Percentiles rank a stretch among this genome's conserved stretches.
Conservation (phyloP, 2,888 invertebrate genomes). For the Tachystola acroxantha region DNA sequence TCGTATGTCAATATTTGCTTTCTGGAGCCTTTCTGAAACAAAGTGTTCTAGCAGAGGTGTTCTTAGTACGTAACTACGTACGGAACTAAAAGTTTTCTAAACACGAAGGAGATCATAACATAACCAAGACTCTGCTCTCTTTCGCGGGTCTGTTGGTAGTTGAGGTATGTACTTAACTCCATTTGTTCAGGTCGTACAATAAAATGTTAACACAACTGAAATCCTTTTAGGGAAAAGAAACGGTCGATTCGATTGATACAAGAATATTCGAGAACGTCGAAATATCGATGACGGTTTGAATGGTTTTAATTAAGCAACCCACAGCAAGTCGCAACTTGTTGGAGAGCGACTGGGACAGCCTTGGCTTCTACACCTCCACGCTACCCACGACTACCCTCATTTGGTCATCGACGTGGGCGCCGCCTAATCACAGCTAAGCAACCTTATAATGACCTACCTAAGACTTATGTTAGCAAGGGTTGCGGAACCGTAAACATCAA, state of each 20-base stretch:
- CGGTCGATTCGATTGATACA: conserved; percentile 10
- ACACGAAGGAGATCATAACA: too few relatives aligned
- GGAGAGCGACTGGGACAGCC: conserved; percentile 69
- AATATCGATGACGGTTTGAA: conserved; percentile 46
- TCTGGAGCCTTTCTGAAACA: conserved; percentile 33
- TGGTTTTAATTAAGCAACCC: conserved; percentile 68
- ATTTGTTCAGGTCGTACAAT: conserved; percentile 1
- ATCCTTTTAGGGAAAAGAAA: conserved; percentile 17
- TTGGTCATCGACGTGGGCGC: conserved; percentile 72
- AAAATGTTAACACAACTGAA: conserved; percentile 10
- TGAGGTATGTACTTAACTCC: neutral
- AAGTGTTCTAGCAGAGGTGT: too few relatives aligned
- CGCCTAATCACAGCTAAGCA: conserved; percentile 66
- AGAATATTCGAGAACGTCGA: conserved; percentile 20
- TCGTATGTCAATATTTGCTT: conserved; percentile 62
- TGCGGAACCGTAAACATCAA: conserved; percentile 54
- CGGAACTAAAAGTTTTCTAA: too few relatives aligned
- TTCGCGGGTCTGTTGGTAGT: neutral
- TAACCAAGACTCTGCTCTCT: conserved; percentile 11
- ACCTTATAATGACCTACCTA: conserved; percentile 66
- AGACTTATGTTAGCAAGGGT: conserved; percentile 61
- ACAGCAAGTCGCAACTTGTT: conserved; percentile 58
- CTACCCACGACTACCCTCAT: conserved; percentile 75
- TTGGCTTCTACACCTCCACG: conserved; percentile 73
- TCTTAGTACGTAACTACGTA: too few relatives aligned